Percentiles rank a stretch among this genome's conserved stretches.
Evolutionary conservation across 2,888 invertebrate species (phyloP).

Genomic region (Cataglyphis albicans): DNA sequence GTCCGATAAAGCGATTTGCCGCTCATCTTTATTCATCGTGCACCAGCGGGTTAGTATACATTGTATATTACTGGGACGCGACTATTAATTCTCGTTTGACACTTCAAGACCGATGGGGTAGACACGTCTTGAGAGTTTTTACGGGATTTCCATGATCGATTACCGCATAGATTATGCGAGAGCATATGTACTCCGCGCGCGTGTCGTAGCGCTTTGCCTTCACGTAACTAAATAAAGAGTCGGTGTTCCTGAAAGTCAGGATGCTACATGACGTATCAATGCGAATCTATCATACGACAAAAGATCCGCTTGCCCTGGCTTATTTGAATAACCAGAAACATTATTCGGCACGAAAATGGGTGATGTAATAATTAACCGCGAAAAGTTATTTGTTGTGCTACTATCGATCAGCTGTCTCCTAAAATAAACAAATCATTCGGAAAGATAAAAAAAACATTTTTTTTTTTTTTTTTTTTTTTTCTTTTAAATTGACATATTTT

Average conservation of each 20-base stretch:
- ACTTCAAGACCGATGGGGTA: constrained; percentile 72
- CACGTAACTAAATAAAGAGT: constrained; percentile 48
- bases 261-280: constrained; percentile 36
- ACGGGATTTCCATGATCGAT: constrained; percentile 73
- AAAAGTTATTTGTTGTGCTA: not conserved
- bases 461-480: not conserved
- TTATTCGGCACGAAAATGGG: constrained; percentile 1
- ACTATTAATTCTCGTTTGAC: constrained; percentile 76
- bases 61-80: constrained; percentile 68
- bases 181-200: constrained; percentile 69
- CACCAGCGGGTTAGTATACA: constrained; percentile 62
- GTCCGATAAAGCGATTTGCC: constrained; percentile 70
- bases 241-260: not conserved
- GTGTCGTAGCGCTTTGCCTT: constrained; percentile 65
- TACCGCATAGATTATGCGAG: constrained; percentile 59
- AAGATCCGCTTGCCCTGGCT: constrained; percentile 7
- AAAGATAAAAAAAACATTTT: not conserved
- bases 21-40: constrained; percentile 76
- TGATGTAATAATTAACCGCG: constrained; percentile 28
- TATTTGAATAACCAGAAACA: constrained; percentile 11
- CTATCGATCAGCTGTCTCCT: not conserved
- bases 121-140: constrained; percentile 69
- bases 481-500: not conserved
- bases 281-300: constrained; percentile 37
- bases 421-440: not conserved